Evolutionary conservation across 2,888 invertebrate species (phyloP), one percentile per base, ranked within the genome.

Genomic region (Luperina nickerlii): DNA sequence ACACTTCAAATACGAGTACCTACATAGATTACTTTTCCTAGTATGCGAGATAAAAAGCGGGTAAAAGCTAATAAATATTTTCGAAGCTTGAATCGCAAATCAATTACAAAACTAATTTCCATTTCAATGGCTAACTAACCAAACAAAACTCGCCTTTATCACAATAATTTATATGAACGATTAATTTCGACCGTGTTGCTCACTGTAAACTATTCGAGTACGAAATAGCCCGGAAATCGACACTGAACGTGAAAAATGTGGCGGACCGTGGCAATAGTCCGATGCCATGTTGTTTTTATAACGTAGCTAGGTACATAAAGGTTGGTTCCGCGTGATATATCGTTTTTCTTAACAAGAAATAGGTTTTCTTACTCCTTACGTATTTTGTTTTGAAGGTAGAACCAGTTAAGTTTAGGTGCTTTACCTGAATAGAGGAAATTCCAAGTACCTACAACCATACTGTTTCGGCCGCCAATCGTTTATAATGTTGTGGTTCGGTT

Each of bases 171-270:
- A n/a, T 57, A 11, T 60, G n/a, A 60, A n/a, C 78, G 78, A 87
- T 80, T 77, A 45, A 78, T 82, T 82, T 79, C 83, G 51, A 81
- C 38, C 65, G 67, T 77, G 60, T 83, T 80, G 67, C 77, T 68
- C 81, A 71, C 63, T 86, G 78, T 79, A 81, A 86, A 86, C 82
- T 88, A 88, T 73, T 70, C 76, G 66, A 74, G 81, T 81, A 65
- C 75, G 72, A 78, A 87, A 88, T 85, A 83, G 79, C 51, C 81
- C 83, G 89, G 86, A 88, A 86, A 86, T 89, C 83, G 85, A 82
- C 88, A 79, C 74, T 76, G 78, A 76, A 76, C 76, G 88, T 85
- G 88, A 86, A 86, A 87, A 84, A 88, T 89, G 83, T 86, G 67
- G 48, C 42, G 62, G 27, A 54, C 51, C 66, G 69, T 51, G 60